phyloP scores from a whole-genome alignment of 2,888 invertebrate species.

The Exocentrus adspersus region DNA sequence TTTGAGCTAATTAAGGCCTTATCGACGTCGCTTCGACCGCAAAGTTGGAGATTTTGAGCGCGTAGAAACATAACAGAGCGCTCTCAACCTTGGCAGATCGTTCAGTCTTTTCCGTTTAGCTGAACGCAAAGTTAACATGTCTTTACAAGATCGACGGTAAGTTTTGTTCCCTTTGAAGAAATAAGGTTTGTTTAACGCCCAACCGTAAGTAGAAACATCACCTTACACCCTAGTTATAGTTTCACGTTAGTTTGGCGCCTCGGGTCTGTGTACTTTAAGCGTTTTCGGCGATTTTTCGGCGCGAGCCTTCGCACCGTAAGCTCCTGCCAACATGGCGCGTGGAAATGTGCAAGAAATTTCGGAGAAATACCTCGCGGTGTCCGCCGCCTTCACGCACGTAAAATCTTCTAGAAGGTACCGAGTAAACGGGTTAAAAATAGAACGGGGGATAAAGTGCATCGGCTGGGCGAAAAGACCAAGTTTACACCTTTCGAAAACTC shows the following conservation, averaged over 20 bases:
- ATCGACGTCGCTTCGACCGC: not conserved
- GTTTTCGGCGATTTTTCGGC: slow-evolving; percentile 53
- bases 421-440: slow-evolving; percentile 11
- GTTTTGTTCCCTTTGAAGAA: slow-evolving; percentile 62
- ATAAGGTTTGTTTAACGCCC: slow-evolving; percentile 33
- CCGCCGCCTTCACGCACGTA: not conserved
- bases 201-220: slow-evolving; percentile 37
- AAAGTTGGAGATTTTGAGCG: slow-evolving; percentile 34
- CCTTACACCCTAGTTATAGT: slow-evolving; percentile 21
- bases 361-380: slow-evolving; percentile 5
- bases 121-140: slow-evolving; percentile 81
- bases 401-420: slow-evolving; percentile 12
- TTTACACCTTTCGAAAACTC: not conserved
- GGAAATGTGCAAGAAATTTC: slow-evolving; percentile 32
- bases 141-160: slow-evolving; percentile 84
- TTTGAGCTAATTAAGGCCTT: not conserved
- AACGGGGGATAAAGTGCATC: slow-evolving; percentile 1
- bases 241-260: slow-evolving; percentile 20
- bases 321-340: slow-evolving; percentile 71
- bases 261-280: slow-evolving; percentile 45
- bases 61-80: slow-evolving; percentile 64
- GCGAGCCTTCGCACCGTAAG: slow-evolving; percentile 57
- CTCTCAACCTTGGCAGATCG: slow-evolving; percentile 63
- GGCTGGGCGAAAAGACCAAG: not conserved
- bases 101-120: slow-evolving; percentile 80